phyloP scores from a whole-genome alignment of 2,797 vertebrate species.

The Ptychobarbus kaznakovi region DNA sequence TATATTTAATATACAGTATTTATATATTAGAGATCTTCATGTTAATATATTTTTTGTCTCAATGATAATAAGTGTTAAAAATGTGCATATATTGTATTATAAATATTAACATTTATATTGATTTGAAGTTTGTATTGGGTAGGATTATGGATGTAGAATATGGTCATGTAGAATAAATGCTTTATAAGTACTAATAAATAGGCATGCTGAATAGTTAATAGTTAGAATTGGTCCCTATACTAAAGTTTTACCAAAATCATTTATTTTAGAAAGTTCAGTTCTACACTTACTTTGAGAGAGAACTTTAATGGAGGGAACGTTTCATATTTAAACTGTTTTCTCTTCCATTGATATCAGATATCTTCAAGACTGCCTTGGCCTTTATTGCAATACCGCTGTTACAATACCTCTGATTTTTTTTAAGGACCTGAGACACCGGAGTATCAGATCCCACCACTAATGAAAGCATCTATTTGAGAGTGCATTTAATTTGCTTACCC shows the following conservation, averaged over 20 bases:
- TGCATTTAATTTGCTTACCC: slow-evolving; percentile 19
- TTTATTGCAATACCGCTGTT: slow-evolving; percentile 4
- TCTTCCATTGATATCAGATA: slow-evolving; percentile 20
- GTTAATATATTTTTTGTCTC: not conserved
- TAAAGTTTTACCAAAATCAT: not conserved
- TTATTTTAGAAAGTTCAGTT: not conserved
- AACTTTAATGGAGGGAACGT: not conserved
- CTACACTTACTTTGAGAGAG: not conserved
- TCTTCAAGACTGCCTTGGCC: not conserved
- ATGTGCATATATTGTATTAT: not conserved
- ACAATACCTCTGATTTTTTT: slow-evolving; percentile 7
- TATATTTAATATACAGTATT: not conserved
- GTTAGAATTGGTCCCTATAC: not conserved
- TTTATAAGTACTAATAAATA: not conserved
- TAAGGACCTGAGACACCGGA: not conserved
- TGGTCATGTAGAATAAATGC: not conserved
- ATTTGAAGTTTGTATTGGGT: not conserved
- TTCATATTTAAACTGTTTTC: slow-evolving; percentile 16
- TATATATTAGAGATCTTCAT: not conserved
- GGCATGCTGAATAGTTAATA: not conserved
- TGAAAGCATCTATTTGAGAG: slow-evolving; percentile 18
- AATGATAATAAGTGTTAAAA: not conserved
- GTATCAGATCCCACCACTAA: slow-evolving; percentile 14
- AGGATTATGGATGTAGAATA: not conserved
- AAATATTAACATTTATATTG: not conserved